A percentile compares a stretch with the other conserved stretches of the same genome.
Conservation (phyloP, 1,140 invertebrate species). For the Solen grandis region DNA sequence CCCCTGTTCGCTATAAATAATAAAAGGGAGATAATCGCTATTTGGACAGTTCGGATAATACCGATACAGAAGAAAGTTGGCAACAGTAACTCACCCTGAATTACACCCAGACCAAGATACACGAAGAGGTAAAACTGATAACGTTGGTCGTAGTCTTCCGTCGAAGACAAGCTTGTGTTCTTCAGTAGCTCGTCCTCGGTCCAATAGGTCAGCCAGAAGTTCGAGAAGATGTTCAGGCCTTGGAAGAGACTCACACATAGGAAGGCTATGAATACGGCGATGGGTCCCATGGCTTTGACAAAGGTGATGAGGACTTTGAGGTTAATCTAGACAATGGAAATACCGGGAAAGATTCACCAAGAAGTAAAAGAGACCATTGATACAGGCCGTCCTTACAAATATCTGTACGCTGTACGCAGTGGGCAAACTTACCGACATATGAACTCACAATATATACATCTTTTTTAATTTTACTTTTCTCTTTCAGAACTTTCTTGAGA, state of each 20-base stretch:
- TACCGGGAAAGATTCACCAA: background rate
- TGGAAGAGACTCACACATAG: slow-evolving; percentile 89
- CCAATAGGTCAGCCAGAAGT: slow-evolving; percentile 55
- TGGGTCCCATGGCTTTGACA: slow-evolving; percentile 90
- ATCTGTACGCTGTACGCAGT: no score
- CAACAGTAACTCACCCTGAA: slow-evolving; percentile 41
- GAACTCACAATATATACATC: background rate
- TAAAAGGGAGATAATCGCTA: no score
- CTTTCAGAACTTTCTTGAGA: no score
- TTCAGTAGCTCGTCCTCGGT: slow-evolving; percentile 46
- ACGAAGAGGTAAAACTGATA: slow-evolving; percentile 43
- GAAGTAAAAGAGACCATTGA: no score
- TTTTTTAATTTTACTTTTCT: no score
- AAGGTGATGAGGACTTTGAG: slow-evolving; percentile 93
- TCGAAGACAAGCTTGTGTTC: slow-evolving; percentile 17
- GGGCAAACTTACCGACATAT: background rate
- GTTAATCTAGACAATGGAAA: slow-evolving; percentile 85
- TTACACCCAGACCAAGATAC: slow-evolving; percentile 26
- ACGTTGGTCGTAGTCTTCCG: slow-evolving; percentile 23
- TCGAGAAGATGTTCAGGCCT: slow-evolving; percentile 37
- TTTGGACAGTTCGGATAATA: background rate
- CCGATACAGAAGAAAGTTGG: background rate
- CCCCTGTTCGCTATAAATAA: no score
- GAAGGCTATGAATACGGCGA: slow-evolving; percentile 87
- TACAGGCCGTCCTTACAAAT: no score